Evolutionary conservation across 2,113 vertebrate species (phyloP).

Genomic region (Hemiscyllium ocellatum): DNA sequence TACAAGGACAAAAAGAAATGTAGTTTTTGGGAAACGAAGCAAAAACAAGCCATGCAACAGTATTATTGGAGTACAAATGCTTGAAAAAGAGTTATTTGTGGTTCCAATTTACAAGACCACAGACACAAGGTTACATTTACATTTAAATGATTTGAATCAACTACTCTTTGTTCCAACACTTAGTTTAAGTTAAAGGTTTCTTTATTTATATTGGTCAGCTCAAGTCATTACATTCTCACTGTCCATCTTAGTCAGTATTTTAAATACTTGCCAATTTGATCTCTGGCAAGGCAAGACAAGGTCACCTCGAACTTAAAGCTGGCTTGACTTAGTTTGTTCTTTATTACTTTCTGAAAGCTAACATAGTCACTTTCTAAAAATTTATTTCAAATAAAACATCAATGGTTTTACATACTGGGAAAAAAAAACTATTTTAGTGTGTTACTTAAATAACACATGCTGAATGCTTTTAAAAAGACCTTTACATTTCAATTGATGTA

Average conservation of each 20-base stretch:
- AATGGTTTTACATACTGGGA: neutral
- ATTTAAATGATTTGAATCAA: conserved; percentile 21
- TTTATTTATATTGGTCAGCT: neutral
- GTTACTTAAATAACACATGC: conserved; percentile 11
- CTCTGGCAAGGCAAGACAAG: neutral
- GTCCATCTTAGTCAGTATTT: neutral
- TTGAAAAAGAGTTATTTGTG: neutral
- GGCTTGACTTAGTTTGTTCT: neutral
- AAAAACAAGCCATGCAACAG: neutral
- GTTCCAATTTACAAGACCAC: neutral
- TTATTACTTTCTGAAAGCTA: neutral
- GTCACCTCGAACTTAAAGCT: conserved; percentile 3
- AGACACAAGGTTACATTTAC: conserved; percentile 1
- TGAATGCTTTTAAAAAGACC: conserved; percentile 14
- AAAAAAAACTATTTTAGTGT: neutral
- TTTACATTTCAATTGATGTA: neutral
- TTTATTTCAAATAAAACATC: conserved; percentile 21
- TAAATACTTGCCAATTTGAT: neutral
- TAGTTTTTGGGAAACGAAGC: neutral
- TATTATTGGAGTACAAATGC: neutral
- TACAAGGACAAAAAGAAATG: neutral
- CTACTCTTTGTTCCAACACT: neutral
- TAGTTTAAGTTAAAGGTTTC: neutral
- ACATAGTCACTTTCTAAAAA: no score
- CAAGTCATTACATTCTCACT: neutral